Conservation (phyloP, 2,113 vertebrate species). For the Gallinago jamesoni region DNA sequence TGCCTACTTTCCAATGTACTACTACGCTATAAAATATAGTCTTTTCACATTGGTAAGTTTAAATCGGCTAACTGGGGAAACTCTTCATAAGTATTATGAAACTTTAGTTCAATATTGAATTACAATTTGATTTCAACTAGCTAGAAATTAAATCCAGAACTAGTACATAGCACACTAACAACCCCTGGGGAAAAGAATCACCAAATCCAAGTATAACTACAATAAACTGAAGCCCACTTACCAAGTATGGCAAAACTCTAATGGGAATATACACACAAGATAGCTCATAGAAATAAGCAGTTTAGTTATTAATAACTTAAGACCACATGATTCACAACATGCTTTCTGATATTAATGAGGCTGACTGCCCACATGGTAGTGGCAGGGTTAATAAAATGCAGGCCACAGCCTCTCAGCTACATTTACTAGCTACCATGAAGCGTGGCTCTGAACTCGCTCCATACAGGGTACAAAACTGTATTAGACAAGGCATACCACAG, state of each 20-base stretch:
- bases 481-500: background rate
- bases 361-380: background rate
- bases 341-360: background rate
- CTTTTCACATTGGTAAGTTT: background rate
- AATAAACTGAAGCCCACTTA: background rate
- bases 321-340: background rate
- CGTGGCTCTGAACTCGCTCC: background rate
- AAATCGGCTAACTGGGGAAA: background rate
- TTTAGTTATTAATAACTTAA: background rate
- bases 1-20: background rate
- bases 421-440: background rate
- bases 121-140: background rate
- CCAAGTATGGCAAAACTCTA: background rate
- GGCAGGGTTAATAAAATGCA: background rate
- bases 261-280: background rate
- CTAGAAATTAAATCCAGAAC: background rate
- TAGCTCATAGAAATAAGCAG: background rate
- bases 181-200: background rate
- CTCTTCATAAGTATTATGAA: background rate
- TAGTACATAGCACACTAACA: background rate
- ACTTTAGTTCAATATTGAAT: background rate
- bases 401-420: background rate
- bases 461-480: background rate
- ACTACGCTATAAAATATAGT: background rate
- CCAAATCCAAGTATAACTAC: background rate